Base-by-base conservation (phyloP, 2,113 vertebrate species). In the Tachuris rubrigastra region DNA sequence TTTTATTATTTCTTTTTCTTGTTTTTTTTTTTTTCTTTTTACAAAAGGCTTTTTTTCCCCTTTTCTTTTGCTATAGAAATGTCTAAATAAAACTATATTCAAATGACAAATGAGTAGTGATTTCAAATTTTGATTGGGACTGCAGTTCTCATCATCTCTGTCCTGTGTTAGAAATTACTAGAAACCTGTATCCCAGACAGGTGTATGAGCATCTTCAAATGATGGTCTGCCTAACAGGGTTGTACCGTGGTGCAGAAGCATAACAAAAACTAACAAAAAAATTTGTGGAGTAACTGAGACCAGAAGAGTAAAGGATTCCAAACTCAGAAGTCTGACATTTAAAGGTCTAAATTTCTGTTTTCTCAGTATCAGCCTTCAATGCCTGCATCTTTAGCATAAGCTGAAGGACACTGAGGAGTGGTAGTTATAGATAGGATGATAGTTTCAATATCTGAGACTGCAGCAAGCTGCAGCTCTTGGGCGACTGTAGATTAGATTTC, bases 1-100 rank as follows among this genome's bases (percentile, higher is more conserved):
- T 37, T 16, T 16, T 30, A 31, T 4, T 6, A 2, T 6, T 4
- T 0, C 2, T 8, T 9, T 14, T 52, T 9, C 3, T 5, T 33
- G n/a, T 44, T 9, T 55, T 56, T 7, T 5, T 6, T 27, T 46
- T 9, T 58, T 78, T 24, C 7, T 58, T 56, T 42, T 31, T 21
- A 49, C 4, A 49, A 47, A 59, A 72, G 24, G 1, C 0, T 30
- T 47, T 58, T 58, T 56, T 46, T 41, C 39, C 39, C 18, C 42
- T 47, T 50, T 50, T 44, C 42, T 47, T 50, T 50, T 27, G 66
- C 2, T 33, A 60, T 50, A 60, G 4, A 69, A 44, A 53, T 76
- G 4, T 84, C 41, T 62, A 65, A 90, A 56, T 46, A 56, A 44
- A 56, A 58, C 31, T 77, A 9, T 69, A 73, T 83, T 76, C 10